Conservation (phyloP, 2,797 vertebrate species). For the Myotis planiceps region DNA sequence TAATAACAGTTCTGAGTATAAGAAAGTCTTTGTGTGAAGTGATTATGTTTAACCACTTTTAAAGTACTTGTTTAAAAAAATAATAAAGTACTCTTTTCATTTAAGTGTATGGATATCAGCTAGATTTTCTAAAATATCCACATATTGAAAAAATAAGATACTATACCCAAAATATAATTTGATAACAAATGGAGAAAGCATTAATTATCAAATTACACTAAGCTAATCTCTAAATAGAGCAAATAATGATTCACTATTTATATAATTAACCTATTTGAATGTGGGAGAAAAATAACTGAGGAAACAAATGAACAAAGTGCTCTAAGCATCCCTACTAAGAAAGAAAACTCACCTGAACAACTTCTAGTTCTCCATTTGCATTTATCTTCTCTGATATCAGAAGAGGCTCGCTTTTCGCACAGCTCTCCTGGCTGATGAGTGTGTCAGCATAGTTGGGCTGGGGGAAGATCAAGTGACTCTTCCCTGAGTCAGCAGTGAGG, state of each 20-base stretch:
- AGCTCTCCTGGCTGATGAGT: constrained; percentile 66
- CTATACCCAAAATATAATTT: neutral
- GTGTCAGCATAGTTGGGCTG: constrained; percentile 75
- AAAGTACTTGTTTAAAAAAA: neutral
- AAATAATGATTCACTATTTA: neutral
- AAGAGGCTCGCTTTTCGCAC: constrained; percentile 71
- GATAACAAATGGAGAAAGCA: constrained; percentile 1
- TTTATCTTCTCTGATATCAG: constrained; percentile 60
- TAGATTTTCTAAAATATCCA: constrained; percentile 21
- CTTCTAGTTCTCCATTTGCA: constrained; percentile 23
- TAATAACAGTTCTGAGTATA: neutral
- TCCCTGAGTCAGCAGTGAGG: constrained; percentile 87
- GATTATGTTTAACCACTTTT: neutral
- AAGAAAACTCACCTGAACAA: constrained; percentile 70
- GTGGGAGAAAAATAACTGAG: neutral
- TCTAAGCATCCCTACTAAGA: neutral
- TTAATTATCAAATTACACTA: constrained; percentile 1
- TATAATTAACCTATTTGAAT: neutral
- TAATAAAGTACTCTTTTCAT: constrained; percentile 1
- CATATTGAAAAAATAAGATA: neutral
- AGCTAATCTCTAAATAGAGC: neutral
- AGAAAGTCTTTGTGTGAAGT: neutral
- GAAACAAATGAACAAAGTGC: constrained; percentile 34
- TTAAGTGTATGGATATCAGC: neutral
- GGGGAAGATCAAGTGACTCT: constrained; percentile 88